Conservation (phyloP, 2,113 vertebrate genomes). For the Speoplatyrhinus poulsoni region DNA sequence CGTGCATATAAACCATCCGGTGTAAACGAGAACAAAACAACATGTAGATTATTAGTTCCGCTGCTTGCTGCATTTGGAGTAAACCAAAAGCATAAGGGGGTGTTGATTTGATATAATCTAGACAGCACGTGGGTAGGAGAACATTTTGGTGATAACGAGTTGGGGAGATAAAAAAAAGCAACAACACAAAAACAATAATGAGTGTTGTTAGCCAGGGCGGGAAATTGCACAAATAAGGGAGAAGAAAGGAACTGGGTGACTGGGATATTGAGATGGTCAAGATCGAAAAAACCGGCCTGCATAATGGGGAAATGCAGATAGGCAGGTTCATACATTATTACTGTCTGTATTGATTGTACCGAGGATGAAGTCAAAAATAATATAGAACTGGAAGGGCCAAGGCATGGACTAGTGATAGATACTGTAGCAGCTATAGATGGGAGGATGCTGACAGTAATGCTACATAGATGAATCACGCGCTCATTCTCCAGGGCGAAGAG, state of each 20-base stretch:
- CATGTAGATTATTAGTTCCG: not conserved
- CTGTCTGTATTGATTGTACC: conserved; percentile 60
- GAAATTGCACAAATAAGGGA: conserved; percentile 34
- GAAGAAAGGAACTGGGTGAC: not conserved
- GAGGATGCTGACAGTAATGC: conserved; percentile 41
- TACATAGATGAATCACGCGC: conserved; percentile 47
- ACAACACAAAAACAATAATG: conserved; percentile 26
- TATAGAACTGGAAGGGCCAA: conserved; percentile 10
- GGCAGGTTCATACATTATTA: conserved; percentile 58
- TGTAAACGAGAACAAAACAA: no score
- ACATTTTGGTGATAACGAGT: conserved; percentile 8
- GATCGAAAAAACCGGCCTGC: conserved; percentile 29
- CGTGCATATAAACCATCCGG: no score
- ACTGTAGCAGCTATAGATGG: conserved; percentile 11
- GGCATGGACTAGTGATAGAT: conserved; percentile 8
- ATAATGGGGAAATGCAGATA: conserved; percentile 10
- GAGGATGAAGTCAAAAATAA: conserved; percentile 9
- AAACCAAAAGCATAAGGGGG: conserved; percentile 30
- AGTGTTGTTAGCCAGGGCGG: conserved; percentile 34
- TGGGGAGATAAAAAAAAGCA: not conserved
- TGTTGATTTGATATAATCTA: not conserved
- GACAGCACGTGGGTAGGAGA: no score
- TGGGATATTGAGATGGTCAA: conserved; percentile 46
- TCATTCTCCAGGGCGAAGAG: conserved; percentile 15
- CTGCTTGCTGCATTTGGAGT: not conserved